phyloP scores from a whole-genome alignment of 2,797 vertebrate genomes.

The Microctenopoma lineatum region DNA sequence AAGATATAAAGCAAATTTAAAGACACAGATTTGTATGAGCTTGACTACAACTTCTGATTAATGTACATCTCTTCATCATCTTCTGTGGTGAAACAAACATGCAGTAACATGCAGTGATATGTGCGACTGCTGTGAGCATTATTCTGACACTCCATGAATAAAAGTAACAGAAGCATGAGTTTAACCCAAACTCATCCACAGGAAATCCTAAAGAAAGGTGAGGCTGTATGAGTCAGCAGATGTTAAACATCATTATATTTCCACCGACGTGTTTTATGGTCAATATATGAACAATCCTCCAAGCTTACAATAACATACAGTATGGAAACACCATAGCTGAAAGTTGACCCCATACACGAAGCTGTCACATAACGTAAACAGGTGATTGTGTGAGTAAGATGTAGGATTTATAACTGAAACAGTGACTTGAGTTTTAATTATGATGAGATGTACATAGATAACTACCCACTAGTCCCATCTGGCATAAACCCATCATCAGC shows the following conservation, averaged over 20 bases:
- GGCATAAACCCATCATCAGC: conserved; percentile 26
- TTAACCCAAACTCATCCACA: too few species aligned
- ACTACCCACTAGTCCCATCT: conserved; percentile 33
- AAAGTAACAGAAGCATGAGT: background rate
- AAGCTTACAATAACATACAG: conserved; percentile 7
- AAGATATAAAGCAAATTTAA: background rate
- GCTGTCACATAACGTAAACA: conserved; percentile 2
- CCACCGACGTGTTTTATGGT: background rate
- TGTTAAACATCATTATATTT: background rate
- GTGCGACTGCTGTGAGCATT: background rate
- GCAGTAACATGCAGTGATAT: conserved; percentile 1
- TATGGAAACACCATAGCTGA: conserved; percentile 7
- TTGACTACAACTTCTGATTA: background rate
- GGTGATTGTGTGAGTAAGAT: background rate
- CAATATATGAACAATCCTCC: background rate
- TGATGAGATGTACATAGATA: conserved; percentile 38
- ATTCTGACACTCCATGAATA: conserved; percentile 1
- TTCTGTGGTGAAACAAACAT: background rate
- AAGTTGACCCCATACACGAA: background rate
- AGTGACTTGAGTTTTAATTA: conserved; percentile 15
- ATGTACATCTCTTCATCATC: background rate
- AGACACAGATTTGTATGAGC: background rate
- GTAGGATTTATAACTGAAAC: background rate
- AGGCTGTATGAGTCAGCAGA: background rate
- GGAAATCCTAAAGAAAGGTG: background rate